These are phyloP conservation scores for Micropoecilia bifurca DNA, from an alignment of 2,797 vertebrate species.

Conservation along the genomic window DNA sequence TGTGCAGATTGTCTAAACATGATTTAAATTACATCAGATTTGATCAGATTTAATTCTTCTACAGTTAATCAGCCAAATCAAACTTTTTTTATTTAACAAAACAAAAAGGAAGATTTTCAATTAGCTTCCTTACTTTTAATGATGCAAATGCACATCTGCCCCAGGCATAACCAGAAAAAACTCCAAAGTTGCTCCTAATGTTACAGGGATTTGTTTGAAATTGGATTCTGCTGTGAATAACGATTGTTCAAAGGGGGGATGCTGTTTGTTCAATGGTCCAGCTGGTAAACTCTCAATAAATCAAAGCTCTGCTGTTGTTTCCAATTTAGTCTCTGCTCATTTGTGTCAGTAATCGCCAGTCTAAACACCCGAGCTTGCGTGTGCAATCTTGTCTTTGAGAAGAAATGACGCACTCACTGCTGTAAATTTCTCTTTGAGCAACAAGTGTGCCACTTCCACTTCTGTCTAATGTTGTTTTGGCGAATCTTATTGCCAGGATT, in stretches of 20 bases:
- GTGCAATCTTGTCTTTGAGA: constrained; percentile 20
- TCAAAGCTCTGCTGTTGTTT: constrained; percentile 30
- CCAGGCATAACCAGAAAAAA: constrained; percentile 14
- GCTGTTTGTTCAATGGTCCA: constrained; percentile 16
- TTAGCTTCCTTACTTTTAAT: background rate
- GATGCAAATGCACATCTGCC: background rate
- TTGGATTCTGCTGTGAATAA: constrained; percentile 23
- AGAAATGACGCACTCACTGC: constrained; percentile 2
- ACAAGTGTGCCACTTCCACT: constrained; percentile 28
- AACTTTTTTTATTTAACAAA: background rate
- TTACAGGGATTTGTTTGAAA: constrained; percentile 34
- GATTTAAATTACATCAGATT: background rate
- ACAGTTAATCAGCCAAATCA: background rate
- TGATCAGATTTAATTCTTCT: background rate
- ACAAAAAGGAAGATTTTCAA: background rate
- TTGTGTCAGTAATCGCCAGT: constrained; percentile 30
- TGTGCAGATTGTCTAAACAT: background rate
- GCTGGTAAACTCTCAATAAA: constrained; percentile 40
- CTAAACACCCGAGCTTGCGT: constrained; percentile 11
- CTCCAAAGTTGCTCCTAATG: constrained; percentile 16
- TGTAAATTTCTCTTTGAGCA: constrained; percentile 31
- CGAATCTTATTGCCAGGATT: constrained; percentile 25
- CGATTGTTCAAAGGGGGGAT: constrained; percentile 1
- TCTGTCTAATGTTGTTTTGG: constrained; percentile 10
- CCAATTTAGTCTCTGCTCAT: constrained; percentile 27